Percentiles rank a stretch among this genome's conserved stretches.
Conservation (phyloP, 2,797 vertebrate species). For the Buceros bicornis region DNA sequence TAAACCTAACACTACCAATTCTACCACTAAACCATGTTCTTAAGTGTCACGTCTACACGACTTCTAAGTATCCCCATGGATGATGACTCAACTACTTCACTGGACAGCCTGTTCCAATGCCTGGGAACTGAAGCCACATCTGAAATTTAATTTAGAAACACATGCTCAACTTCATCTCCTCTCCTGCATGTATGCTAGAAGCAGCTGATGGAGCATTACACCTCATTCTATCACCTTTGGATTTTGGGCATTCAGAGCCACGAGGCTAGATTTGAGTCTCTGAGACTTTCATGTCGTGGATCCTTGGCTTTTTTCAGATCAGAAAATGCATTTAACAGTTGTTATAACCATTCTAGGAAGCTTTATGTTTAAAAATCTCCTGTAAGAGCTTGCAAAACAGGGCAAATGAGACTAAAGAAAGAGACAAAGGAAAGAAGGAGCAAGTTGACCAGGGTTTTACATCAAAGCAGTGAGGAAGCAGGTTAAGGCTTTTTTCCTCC, state of each 20-base stretch:
- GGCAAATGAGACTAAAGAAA: neutral
- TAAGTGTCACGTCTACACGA: rapidly evolving
- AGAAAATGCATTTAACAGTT: neutral
- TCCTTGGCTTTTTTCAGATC: neutral
- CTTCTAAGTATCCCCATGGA: neutral
- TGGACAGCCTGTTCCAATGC: neutral
- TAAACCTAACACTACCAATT: neutral
- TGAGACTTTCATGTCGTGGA: neutral
- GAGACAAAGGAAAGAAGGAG: neutral
- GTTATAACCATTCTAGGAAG: neutral
- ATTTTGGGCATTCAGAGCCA: neutral
- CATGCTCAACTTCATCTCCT: neutral
- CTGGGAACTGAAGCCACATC: neutral
- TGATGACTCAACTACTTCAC: neutral
- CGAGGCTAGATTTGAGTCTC: neutral
- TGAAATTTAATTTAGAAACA: neutral
- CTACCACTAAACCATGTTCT: neutral
- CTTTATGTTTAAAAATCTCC: neutral
- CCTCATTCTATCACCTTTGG: neutral
- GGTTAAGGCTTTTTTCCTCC: neutral
- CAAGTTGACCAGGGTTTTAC: neutral
- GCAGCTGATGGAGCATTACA: neutral
- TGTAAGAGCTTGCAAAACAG: neutral
- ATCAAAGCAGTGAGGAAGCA: neutral
- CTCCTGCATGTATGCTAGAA: neutral